phyloP scores from a whole-genome alignment of 1,140 invertebrate genomes.

The Aphaenogaster floridana region DNA sequence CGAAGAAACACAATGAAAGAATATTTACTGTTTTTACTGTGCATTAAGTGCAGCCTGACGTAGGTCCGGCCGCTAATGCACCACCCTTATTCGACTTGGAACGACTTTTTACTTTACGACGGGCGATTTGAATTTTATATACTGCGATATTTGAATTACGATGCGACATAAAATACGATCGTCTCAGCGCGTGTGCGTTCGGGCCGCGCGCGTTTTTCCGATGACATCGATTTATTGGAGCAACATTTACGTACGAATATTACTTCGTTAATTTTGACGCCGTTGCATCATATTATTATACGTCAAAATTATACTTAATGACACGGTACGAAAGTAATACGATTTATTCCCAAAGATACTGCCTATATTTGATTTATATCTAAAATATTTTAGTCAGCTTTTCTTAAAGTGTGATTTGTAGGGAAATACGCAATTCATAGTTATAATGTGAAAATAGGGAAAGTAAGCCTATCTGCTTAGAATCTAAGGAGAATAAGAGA shows the following conservation, averaged over 20 bases:
- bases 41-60: constrained; percentile 59
- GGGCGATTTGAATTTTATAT: constrained; percentile 71
- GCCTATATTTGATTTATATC: not conserved
- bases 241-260: not conserved
- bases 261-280: constrained; percentile 1
- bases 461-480: not conserved
- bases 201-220: constrained; percentile 23
- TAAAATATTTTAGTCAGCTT: not conserved
- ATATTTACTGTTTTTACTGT: constrained; percentile 58
- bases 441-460: not conserved
- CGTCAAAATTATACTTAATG: not conserved
- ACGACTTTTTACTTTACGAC: constrained; percentile 71
- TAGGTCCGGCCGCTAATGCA: constrained; percentile 58
- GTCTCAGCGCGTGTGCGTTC: not conserved
- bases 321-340: not conserved
- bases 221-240: constrained; percentile 27
- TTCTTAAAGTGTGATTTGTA: not conserved
- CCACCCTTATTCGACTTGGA: constrained; percentile 66
- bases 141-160: constrained; percentile 71
- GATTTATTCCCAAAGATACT: not conserved
- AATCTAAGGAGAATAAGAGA: not conserved
- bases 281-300: not conserved
- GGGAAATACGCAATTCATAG: not conserved
- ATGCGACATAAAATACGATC: constrained; percentile 60
- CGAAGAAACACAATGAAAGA: constrained; percentile 46